A percentile compares a stretch with the other conserved stretches of the same genome.
Conservation (phyloP, 2,797 vertebrate genomes). For the Tenualosa thibaudeaui region DNA sequence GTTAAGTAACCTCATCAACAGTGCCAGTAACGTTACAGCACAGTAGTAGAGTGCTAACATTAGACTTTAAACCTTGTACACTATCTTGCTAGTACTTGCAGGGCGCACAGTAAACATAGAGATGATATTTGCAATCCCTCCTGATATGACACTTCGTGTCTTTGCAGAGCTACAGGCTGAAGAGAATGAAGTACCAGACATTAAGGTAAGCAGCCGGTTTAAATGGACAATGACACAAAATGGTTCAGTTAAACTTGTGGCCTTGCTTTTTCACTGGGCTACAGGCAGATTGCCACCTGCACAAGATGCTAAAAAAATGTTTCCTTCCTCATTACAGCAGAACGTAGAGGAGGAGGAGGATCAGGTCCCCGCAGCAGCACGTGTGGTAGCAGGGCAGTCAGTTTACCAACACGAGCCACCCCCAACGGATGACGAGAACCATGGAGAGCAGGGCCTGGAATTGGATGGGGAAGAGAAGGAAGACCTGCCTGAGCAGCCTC, state of each 20-base stretch:
- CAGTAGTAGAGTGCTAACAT: not conserved
- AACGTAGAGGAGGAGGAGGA: conserved; percentile 78
- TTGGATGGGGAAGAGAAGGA: conserved; percentile 69
- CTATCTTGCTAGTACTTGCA: not conserved
- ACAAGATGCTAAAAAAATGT: no score
- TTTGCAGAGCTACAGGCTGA: conserved; percentile 66
- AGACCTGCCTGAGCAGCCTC: conserved; percentile 71
- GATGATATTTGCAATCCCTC: not conserved
- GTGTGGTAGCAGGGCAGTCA: conserved; percentile 72
- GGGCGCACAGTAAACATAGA: not conserved
- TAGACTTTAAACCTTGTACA: not conserved
- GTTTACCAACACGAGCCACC: conserved; percentile 31
- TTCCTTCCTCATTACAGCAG: conserved; percentile 31
- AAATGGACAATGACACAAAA: not conserved
- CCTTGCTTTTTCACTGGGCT: not conserved
- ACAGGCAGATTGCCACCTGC: not conserved
- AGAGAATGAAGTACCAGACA: conserved; percentile 58
- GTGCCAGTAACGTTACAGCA: not conserved
- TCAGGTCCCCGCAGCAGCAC: conserved; percentile 63
- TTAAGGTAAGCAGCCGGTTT: conserved; percentile 59
- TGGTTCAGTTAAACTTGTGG: not conserved
- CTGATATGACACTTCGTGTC: not conserved
- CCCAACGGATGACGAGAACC: conserved; percentile 22
- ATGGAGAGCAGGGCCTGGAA: conserved; percentile 11
- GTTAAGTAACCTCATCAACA: not conserved